Percentiles rank a stretch among this genome's conserved stretches.
Evolutionary conservation across 2,113 vertebrate genomes (phyloP).

Genomic region (Prietella phreatophila): DNA sequence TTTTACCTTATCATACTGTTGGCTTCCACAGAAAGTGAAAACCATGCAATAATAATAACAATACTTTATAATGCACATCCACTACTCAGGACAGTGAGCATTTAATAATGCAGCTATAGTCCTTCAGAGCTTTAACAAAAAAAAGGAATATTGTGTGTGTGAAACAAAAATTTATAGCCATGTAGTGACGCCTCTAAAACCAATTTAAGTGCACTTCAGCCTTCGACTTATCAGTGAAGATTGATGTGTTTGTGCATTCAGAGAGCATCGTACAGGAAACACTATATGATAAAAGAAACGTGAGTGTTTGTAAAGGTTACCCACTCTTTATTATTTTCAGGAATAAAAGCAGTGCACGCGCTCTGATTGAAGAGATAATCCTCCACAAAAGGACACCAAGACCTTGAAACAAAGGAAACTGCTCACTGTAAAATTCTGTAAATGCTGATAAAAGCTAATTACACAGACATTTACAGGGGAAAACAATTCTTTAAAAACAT

Average conservation of each 20-base stretch:
- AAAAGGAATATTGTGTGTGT: neutral
- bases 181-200: constrained; percentile 20
- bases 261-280: constrained; percentile 36
- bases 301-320: constrained; percentile 55
- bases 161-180: constrained; percentile 16
- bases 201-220: constrained; percentile 45
- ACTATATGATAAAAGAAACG: constrained; percentile 54
- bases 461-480: neutral
- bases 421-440: constrained; percentile 10
- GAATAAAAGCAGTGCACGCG: constrained; percentile 53
- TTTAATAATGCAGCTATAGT: neutral
- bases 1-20: neutral
- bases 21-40: neutral
- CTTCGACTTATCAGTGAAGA: constrained; percentile 31
- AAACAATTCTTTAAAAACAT: neutral
- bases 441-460: neutral
- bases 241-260: constrained; percentile 25
- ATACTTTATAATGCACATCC: neutral
- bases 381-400: constrained; percentile 36
- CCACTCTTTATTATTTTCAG: constrained; percentile 51
- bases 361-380: constrained; percentile 65
- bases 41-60: neutral
- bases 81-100: no score
- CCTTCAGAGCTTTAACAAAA: neutral
- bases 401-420: constrained; percentile 46